A percentile compares a stretch with the other conserved stretches of the same genome.
Evolutionary conservation across 2,888 invertebrate species (phyloP).

Genomic region (Latheticus oryzae): DNA sequence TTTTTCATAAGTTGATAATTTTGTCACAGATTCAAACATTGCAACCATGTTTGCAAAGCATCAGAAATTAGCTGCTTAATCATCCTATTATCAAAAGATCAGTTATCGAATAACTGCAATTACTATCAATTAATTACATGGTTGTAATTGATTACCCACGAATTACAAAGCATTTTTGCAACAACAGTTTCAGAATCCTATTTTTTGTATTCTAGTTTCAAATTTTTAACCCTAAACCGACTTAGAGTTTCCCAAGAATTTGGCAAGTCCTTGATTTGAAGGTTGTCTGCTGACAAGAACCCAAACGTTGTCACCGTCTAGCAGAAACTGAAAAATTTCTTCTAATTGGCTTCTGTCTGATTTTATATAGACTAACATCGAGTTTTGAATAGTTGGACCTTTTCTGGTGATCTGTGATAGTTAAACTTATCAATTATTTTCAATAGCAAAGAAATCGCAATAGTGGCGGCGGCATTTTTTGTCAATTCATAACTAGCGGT

Average conservation of each 20-base stretch:
- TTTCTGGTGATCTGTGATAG: conserved; percentile 60
- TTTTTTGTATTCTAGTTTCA: no score
- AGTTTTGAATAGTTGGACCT: conserved; percentile 62
- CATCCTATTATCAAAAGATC: conserved; percentile 17
- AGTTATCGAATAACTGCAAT: conserved; percentile 16
- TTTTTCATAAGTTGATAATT: no score
- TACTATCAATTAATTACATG: conserved; percentile 13
- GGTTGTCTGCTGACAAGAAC: conserved; percentile 34
- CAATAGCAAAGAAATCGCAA: conserved; percentile 7
- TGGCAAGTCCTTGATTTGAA: conserved; percentile 28
- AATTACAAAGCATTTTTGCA: no score
- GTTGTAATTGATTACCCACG: conserved; percentile 16
- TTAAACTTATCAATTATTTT: conserved; percentile 28
- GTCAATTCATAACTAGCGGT: conserved; percentile 45
- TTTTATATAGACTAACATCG: conserved; percentile 65
- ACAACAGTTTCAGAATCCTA: no score
- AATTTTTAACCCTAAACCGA: no score
- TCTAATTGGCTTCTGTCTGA: conserved; percentile 64
- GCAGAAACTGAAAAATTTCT: conserved; percentile 59
- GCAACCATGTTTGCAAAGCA: no score
- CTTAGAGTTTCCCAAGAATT: no score
- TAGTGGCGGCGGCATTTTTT: conserved; percentile 15
- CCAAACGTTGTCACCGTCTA: conserved; percentile 55
- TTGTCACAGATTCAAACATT: no score
- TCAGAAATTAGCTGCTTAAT: no score